Conservation (phyloP, 2,113 vertebrate species). For the Tetrax tetrax region DNA sequence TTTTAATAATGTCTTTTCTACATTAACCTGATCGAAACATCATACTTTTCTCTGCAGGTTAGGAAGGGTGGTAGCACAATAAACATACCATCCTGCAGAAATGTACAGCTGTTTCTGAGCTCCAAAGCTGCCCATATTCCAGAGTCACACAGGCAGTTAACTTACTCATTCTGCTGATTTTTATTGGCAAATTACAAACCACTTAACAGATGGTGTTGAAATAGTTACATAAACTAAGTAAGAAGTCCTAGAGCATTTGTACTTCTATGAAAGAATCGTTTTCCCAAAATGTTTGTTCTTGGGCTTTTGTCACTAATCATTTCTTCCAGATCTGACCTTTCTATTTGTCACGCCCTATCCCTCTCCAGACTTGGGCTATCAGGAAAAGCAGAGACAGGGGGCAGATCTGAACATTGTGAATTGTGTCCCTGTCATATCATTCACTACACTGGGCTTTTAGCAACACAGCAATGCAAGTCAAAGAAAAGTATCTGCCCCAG, state of each 20-base stretch:
- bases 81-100: not conserved
- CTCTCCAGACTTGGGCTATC: not conserved
- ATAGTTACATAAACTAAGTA: not conserved
- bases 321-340: not conserved
- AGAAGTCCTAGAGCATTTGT: not conserved
- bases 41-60: not conserved
- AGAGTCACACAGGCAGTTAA: not conserved
- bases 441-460: not conserved
- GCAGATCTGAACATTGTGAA: not conserved
- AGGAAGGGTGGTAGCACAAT: not conserved
- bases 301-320: not conserved
- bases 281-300: not conserved
- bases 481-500: not conserved
- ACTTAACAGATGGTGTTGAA: not conserved
- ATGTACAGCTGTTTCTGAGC: not conserved
- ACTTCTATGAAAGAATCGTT: not conserved
- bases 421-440: not conserved
- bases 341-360: not conserved
- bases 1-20: not conserved
- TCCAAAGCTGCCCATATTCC: not conserved
- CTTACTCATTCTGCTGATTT: not conserved
- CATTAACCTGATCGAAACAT: not conserved
- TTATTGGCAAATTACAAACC: not conserved
- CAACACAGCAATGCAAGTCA: accelerated
- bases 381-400: not conserved